Conservation (phyloP, 1,140 invertebrate species). For the Teleopsis dalmanni region DNA sequence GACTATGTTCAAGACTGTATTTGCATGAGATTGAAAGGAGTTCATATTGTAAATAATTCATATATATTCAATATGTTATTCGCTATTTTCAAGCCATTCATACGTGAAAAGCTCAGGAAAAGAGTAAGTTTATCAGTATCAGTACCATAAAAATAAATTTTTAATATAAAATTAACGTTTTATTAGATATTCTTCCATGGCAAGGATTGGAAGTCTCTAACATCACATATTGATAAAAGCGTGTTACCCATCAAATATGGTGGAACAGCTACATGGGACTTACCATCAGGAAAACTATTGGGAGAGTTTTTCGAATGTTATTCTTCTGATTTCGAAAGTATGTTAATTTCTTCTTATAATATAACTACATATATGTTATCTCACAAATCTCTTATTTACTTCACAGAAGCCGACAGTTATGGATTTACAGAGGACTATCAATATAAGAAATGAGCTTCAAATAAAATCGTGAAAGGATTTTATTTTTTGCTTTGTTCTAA, state of each 20-base stretch:
- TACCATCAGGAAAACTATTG: conserved; percentile 46
- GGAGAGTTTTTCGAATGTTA: conserved; percentile 50
- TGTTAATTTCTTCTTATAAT: conserved; percentile 10
- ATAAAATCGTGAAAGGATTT: background rate
- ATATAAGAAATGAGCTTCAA: conserved; percentile 19
- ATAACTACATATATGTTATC: background rate
- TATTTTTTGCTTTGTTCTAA: background rate
- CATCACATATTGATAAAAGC: conserved; percentile 54
- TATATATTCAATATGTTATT: conserved; percentile 69
- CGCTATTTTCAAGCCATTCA: conserved; percentile 69
- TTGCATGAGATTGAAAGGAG: conserved; percentile 54
- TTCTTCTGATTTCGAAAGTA: conserved; percentile 51
- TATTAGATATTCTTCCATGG: conserved; percentile 65
- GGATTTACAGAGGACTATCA: conserved; percentile 31
- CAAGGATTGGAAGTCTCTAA: conserved; percentile 57
- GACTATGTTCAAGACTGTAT: conserved; percentile 59
- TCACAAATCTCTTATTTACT: background rate
- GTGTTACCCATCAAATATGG: conserved; percentile 61
- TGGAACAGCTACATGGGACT: conserved; percentile 52
- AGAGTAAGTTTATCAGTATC: conserved; percentile 41
- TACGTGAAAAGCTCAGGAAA: conserved; percentile 56
- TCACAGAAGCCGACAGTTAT: conserved; percentile 35
- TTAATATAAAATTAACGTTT: background rate
- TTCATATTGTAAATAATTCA: conserved; percentile 73
- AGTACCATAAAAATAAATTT: background rate